Evolutionary conservation across 2,113 vertebrate species (phyloP).

Genomic region (Calypte anna): DNA sequence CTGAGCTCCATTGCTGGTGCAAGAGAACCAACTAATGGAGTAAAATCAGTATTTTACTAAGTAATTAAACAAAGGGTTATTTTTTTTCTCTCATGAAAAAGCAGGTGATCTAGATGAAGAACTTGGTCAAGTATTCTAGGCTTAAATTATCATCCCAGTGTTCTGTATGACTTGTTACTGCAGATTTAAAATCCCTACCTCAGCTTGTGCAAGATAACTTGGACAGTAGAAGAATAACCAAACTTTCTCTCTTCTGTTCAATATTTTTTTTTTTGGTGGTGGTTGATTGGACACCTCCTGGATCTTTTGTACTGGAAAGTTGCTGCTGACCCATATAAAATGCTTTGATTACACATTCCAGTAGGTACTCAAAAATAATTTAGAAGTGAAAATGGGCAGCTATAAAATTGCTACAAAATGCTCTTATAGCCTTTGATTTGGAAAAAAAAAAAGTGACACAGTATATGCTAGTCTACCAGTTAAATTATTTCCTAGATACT

Average conservation of each 20-base stretch:
- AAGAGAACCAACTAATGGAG: neutral
- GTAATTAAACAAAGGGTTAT: neutral
- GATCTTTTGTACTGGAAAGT: neutral
- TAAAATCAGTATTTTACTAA: neutral
- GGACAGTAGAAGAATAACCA: rapidly evolving
- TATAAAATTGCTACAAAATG: neutral
- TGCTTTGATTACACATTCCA: neutral
- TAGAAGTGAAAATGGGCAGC: neutral
- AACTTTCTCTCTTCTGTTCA: neutral
- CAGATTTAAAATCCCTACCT: neutral
- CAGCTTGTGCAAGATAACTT: neutral
- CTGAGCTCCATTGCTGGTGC: neutral
- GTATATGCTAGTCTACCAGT: neutral
- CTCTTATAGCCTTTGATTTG: neutral
- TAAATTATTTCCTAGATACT: neutral
- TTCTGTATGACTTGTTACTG: neutral
- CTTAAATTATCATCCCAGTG: neutral
- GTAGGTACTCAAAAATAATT: neutral
- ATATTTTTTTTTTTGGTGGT: neutral
- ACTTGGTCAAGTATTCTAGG: neutral
- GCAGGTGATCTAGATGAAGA: neutral
- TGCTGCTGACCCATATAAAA: neutral
- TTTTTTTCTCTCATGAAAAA: neutral
- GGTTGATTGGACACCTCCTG: neutral
- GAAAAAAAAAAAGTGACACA: neutral